These are phyloP conservation scores for Hyles lineata DNA, from an alignment of 2,888 invertebrate species.

Conservation along the genomic window DNA sequence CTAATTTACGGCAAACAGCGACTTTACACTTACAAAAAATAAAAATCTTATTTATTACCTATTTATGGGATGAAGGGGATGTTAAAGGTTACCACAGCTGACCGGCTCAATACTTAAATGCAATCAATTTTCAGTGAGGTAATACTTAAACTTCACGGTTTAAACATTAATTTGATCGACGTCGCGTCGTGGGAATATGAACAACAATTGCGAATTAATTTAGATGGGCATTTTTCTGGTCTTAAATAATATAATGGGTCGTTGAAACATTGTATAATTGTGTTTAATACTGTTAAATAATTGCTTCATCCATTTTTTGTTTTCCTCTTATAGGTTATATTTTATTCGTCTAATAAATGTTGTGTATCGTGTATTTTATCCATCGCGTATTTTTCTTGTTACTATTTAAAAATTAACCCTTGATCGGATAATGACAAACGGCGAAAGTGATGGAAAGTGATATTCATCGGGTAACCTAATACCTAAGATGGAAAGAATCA, in stretches of 20 bases:
- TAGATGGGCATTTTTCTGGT: constrained; percentile 22
- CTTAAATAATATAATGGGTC: constrained; percentile 15
- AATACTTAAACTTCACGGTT: not conserved
- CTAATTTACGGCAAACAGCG: too few relatives aligned
- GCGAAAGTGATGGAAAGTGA: too few relatives aligned
- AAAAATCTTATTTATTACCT: too few relatives aligned
- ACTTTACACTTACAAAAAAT: too few relatives aligned
- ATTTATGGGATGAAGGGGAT: too few relatives aligned
- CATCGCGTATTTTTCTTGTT: too few relatives aligned
- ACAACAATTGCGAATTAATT: constrained; percentile 23
- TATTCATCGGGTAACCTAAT: too few relatives aligned
- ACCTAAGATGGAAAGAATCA: too few relatives aligned
- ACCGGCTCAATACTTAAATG: not conserved
- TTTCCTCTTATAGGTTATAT: not conserved
- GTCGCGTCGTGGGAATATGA: not conserved
- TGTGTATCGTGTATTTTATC: too few relatives aligned
- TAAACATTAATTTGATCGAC: not conserved
- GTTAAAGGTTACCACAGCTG: too few relatives aligned
- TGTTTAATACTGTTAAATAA: constrained; percentile 11
- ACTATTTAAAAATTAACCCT: too few relatives aligned
- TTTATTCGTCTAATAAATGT: not conserved
- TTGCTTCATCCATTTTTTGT: not conserved
- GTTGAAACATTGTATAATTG: constrained; percentile 8
- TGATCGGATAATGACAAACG: too few relatives aligned
- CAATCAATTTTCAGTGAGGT: not conserved